Conservation (phyloP, 2,797 vertebrate species). For the Anolis apletophallus region DNA sequence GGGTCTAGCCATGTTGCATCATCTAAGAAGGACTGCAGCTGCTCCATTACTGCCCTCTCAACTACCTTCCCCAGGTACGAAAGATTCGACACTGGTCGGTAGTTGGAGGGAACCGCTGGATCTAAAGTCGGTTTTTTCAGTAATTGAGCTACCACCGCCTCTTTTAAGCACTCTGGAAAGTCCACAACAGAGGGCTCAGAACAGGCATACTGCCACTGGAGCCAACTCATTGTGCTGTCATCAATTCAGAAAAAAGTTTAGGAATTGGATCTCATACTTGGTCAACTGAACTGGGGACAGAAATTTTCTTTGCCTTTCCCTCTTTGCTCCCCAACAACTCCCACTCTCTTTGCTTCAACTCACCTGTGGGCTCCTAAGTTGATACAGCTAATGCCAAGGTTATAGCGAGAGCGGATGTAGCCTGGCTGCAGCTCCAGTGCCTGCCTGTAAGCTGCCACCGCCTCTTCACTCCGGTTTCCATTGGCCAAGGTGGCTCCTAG, state of each 20-base stretch:
- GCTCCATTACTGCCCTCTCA: no score
- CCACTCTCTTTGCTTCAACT: slow-evolving; percentile 49
- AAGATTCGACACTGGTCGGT: no score
- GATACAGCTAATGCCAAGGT: slow-evolving; percentile 97
- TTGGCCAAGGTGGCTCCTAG: slow-evolving; percentile 96
- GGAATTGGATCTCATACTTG: no score
- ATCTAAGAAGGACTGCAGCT: no score
- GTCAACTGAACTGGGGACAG: rapidly evolving
- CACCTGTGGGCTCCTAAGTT: slow-evolving; percentile 97
- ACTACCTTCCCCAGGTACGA: no score
- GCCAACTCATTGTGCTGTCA: background rate
- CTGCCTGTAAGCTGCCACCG: slow-evolving; percentile 93
- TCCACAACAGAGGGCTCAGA: no score
- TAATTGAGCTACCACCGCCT: no score
- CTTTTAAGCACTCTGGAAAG: no score
- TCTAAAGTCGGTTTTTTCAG: no score
- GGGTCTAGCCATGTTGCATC: no score
- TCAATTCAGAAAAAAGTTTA: background rate
- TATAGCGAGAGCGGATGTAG: slow-evolving; percentile 96
- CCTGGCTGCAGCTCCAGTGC: slow-evolving; percentile 95
- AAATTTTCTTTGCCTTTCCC: background rate
- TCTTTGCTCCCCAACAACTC: background rate
- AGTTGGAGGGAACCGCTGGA: no score
- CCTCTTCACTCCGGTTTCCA: slow-evolving; percentile 95
- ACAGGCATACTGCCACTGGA: no score